Evolutionary conservation across 2,113 vertebrate genomes (phyloP).

Genomic region (Octodon degus): DNA sequence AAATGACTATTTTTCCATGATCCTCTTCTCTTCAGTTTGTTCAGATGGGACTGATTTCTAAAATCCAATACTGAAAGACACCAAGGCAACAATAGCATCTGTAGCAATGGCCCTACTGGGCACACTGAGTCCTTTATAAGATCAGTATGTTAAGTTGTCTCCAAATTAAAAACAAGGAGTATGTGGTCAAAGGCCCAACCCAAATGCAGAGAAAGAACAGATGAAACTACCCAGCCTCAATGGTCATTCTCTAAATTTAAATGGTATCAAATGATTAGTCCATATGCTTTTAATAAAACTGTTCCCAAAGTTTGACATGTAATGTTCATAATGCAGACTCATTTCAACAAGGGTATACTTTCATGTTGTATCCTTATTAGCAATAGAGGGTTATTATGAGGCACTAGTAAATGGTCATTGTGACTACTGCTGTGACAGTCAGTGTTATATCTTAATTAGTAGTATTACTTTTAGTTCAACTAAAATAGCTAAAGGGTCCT

Average conservation of each 20-base stretch:
- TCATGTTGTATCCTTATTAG: conserved; percentile 52
- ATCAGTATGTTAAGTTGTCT: not conserved
- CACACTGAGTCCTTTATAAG: too few species aligned
- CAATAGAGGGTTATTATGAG: conserved; percentile 53
- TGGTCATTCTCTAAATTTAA: not conserved
- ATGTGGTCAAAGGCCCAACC: not conserved
- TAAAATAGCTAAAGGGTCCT: conserved; percentile 86
- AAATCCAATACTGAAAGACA: not conserved
- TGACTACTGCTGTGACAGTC: conserved; percentile 75
- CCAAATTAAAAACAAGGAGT: not conserved
- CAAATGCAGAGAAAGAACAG: not conserved
- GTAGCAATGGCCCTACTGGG: not conserved
- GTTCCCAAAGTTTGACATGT: conserved; percentile 5
- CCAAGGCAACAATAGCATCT: not conserved
- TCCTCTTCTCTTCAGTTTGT: not conserved
- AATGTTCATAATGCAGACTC: not conserved
- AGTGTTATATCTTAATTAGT: conserved; percentile 84
- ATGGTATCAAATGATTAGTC: not conserved
- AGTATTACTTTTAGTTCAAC: conserved; percentile 83
- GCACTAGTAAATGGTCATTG: conserved; percentile 75
- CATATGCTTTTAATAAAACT: conserved; percentile 16
- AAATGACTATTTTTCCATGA: not conserved
- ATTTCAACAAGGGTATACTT: not conserved
- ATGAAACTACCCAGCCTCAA: not conserved
- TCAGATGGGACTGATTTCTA: not conserved